Percentiles rank a stretch among this genome's conserved stretches.
Evolutionary conservation across 2,113 vertebrate genomes (phyloP).

Genomic region (Rhinogobius similis): DNA sequence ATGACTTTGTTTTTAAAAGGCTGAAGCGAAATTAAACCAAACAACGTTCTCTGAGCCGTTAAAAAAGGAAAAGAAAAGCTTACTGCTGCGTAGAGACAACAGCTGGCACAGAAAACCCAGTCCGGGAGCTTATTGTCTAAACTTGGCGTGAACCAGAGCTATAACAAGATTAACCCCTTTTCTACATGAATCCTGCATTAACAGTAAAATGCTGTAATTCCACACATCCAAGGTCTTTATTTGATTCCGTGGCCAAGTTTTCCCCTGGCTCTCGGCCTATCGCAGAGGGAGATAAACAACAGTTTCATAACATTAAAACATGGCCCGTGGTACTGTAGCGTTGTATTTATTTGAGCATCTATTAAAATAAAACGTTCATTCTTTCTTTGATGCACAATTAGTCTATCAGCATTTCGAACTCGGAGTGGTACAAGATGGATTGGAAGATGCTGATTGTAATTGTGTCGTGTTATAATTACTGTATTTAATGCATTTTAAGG

Average conservation of each 20-base stretch:
- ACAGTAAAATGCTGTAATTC: constrained; percentile 50
- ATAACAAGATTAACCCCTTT: constrained; percentile 70
- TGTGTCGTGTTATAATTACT: no score
- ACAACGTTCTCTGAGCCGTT: constrained; percentile 35
- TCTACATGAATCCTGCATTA: constrained; percentile 47
- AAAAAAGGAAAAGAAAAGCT: constrained; percentile 32
- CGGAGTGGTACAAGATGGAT: no score
- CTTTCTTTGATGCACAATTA: no score
- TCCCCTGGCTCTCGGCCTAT: constrained; percentile 20
- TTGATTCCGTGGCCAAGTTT: constrained; percentile 27
- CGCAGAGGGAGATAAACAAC: constrained; percentile 14
- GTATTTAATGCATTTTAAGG: no score
- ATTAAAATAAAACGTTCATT: no score
- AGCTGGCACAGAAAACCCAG: constrained; percentile 54
- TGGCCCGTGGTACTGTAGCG: background rate
- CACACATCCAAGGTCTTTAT: constrained; percentile 48
- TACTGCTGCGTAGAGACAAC: constrained; percentile 55
- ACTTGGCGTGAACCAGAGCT: constrained; percentile 58
- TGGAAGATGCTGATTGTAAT: no score
- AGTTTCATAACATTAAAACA: background rate
- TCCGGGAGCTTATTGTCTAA: constrained; percentile 57
- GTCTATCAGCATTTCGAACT: no score
- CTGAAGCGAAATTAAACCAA: constrained; percentile 39
- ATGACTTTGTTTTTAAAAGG: constrained; percentile 43
- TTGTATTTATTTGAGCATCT: background rate